phyloP scores from a whole-genome alignment of 2,888 invertebrate species.

The Drosophila formosana region DNA sequence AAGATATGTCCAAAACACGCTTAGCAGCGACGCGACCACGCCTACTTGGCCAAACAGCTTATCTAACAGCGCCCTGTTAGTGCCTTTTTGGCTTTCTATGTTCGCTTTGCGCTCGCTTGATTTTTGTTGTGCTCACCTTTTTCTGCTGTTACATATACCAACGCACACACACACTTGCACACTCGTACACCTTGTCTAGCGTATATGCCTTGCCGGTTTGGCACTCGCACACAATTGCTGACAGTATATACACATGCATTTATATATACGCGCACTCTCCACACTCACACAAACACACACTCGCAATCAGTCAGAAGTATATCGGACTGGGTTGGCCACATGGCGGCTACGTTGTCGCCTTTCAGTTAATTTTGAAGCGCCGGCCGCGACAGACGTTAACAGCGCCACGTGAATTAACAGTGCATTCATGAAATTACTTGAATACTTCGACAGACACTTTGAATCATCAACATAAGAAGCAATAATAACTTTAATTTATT shows the following conservation, averaged over 20 bases:
- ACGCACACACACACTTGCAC: slow-evolving; percentile 21
- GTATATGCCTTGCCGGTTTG: slow-evolving; percentile 59
- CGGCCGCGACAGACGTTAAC: slow-evolving; percentile 65
- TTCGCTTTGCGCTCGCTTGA: slow-evolving; percentile 49
- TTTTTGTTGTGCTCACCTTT: slow-evolving; percentile 76
- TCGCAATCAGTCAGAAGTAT: slow-evolving; percentile 8
- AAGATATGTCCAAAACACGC: slow-evolving; percentile 10
- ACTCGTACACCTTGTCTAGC: not conserved
- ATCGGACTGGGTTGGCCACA: slow-evolving; percentile 57
- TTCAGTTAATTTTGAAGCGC: slow-evolving; percentile 69
- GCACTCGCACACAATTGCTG: slow-evolving; percentile 36
- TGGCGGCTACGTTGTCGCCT: slow-evolving; percentile 54
- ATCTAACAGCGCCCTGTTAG: slow-evolving; percentile 25
- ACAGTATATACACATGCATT: slow-evolving; percentile 20
- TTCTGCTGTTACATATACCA: slow-evolving; percentile 54
- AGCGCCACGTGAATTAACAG: slow-evolving; percentile 49
- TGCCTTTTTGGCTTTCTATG: slow-evolving; percentile 51
- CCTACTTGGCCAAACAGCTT: slow-evolving; percentile 28
- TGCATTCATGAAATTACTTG: slow-evolving; percentile 32
- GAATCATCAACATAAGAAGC: slow-evolving; percentile 11
- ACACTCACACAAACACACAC: slow-evolving; percentile 2
- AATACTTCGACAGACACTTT: slow-evolving; percentile 15
- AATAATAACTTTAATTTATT: slow-evolving; percentile 8
- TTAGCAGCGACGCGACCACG: slow-evolving; percentile 39
- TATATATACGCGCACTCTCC: slow-evolving; percentile 7